These are phyloP conservation scores for Oreortyx pictus DNA, from an alignment of 2,797 vertebrate genomes.

Conservation along the genomic window DNA sequence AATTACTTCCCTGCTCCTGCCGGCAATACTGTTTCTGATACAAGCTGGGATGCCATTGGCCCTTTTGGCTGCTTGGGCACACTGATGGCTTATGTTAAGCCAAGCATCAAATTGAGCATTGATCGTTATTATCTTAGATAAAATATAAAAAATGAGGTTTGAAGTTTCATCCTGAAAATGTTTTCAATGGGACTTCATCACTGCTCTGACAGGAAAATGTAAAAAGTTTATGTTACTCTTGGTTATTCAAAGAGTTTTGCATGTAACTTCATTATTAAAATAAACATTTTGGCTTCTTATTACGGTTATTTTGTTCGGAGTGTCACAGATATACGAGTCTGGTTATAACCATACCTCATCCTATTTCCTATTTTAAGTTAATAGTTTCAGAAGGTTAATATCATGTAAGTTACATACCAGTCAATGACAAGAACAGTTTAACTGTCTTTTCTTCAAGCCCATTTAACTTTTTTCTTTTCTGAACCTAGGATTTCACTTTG, in stretches of 20 bases:
- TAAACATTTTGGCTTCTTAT: neutral
- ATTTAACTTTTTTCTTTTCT: conserved; percentile 62
- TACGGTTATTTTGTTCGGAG: neutral
- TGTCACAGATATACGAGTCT: neutral
- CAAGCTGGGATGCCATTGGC: no score
- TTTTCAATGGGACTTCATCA: neutral
- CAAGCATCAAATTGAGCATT: no score
- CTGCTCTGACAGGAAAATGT: neutral
- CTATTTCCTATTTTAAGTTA: neutral
- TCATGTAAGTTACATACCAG: neutral
- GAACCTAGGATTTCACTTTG: conserved; percentile 48
- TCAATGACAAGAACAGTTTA: conserved; percentile 36
- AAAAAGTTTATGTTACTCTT: neutral
- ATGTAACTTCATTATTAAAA: neutral
- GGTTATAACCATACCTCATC: neutral
- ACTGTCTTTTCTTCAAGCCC: conserved; percentile 59
- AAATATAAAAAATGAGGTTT: neutral
- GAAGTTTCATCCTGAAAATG: neutral
- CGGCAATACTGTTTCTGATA: no score
- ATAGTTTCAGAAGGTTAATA: conserved; percentile 12
- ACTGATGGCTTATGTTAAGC: no score
- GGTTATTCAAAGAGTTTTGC: neutral
- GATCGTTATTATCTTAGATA: neutral
- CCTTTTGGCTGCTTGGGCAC: no score
- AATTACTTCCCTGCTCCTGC: no score